These are phyloP conservation scores for Malthinus flaveolus DNA, from an alignment of 2,888 invertebrate genomes.

Conservation along the genomic window DNA sequence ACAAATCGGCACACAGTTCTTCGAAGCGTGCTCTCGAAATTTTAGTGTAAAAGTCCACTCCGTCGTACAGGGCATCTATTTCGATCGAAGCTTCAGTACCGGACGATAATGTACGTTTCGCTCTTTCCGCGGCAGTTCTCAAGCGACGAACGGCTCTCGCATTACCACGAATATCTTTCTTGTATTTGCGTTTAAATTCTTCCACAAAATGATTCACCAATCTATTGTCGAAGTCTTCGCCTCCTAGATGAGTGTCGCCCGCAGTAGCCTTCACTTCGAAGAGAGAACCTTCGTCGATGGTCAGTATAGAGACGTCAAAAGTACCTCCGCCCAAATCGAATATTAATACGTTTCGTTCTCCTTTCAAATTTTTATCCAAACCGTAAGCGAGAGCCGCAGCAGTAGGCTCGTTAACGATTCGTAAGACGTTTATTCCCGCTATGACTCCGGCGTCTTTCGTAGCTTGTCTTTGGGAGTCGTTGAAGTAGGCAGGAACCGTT, in stretches of 20 bases:
- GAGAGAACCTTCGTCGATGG: conserved; percentile 62
- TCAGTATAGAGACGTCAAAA: conserved; percentile 70
- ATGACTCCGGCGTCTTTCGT: conserved; percentile 73
- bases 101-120: too few relatives aligned
- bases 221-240: conserved; percentile 60
- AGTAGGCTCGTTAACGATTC: conserved; percentile 69
- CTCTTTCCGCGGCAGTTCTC: too few relatives aligned
- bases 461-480: conserved; percentile 72
- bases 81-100: too few relatives aligned
- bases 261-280: conserved; percentile 62
- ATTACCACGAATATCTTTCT: conserved; percentile 69
- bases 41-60: too few relatives aligned
- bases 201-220: conserved; percentile 70
- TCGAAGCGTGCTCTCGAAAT: too few relatives aligned
- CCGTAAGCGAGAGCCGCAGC: conserved; percentile 65
- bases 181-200: conserved; percentile 73
- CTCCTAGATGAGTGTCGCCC: conserved; percentile 58
- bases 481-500: conserved; percentile 75
- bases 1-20: too few relatives aligned
- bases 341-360: conserved; percentile 56
- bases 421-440: conserved; percentile 66
- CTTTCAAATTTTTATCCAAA: conserved; percentile 51
- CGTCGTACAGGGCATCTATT: too few relatives aligned
- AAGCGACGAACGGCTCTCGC: conserved; percentile 68
- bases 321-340: conserved; percentile 64